These are phyloP conservation scores for Sphaerophoria rueppellii DNA, from an alignment of 2,888 invertebrate species.

Conservation along the genomic window DNA sequence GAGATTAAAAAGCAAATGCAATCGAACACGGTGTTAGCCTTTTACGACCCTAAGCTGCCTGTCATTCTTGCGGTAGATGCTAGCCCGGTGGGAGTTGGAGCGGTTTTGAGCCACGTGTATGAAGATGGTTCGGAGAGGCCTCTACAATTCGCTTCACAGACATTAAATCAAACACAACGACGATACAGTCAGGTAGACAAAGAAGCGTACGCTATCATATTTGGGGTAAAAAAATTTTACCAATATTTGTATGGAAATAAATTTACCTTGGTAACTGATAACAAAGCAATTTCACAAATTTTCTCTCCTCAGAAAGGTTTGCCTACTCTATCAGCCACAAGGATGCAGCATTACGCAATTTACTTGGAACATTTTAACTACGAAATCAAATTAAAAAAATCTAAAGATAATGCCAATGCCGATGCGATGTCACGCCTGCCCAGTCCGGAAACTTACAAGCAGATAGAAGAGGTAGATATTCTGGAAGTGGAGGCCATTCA, in stretches of 20 bases:
- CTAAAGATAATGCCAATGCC: too few relatives aligned
- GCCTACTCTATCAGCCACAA: too few relatives aligned
- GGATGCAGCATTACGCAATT: too few relatives aligned
- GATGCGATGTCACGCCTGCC: too few relatives aligned
- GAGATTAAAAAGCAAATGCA: slow-evolving; percentile 75
- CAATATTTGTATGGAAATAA: slow-evolving; percentile 75
- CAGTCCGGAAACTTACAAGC: too few relatives aligned
- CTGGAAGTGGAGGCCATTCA: too few relatives aligned
- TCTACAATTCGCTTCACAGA: slow-evolving; percentile 79
- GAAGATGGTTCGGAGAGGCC: slow-evolving; percentile 76
- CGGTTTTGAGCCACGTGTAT: slow-evolving; percentile 74
- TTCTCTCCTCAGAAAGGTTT: slow-evolving; percentile 18
- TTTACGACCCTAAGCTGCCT: slow-evolving; percentile 75
- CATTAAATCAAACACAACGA: slow-evolving; percentile 75
- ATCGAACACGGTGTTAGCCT: slow-evolving; percentile 74
- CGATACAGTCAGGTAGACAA: too few relatives aligned
- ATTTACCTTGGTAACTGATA: slow-evolving; percentile 39
- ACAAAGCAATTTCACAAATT: slow-evolving; percentile 9
- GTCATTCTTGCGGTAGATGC: slow-evolving; percentile 77
- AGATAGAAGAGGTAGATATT: too few relatives aligned
- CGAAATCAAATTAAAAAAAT: too few relatives aligned
- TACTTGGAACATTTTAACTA: too few relatives aligned
- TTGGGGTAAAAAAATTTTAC: slow-evolving; percentile 79
- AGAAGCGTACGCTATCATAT: too few relatives aligned
- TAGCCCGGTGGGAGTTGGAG: slow-evolving; percentile 74